Conservation (phyloP, 1,140 invertebrate genomes). For the Harpegnathos saltator region DNA sequence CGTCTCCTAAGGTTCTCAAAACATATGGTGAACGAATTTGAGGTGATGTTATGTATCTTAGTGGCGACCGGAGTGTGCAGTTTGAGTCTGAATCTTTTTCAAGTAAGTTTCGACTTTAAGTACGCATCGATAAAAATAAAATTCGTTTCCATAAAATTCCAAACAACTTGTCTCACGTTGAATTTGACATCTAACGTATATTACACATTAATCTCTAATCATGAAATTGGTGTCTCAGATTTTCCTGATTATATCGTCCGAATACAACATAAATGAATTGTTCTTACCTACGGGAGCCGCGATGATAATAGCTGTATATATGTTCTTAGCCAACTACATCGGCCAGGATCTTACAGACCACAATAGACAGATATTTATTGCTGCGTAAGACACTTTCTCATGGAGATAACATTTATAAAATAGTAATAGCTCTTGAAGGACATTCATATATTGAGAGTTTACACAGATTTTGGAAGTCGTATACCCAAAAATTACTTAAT, state of each 20-base stretch:
- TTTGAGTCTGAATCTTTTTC: not conserved
- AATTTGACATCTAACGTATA: not conserved
- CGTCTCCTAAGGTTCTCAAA: constrained; percentile 1
- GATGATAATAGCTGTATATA: not conserved
- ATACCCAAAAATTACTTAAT: not conserved
- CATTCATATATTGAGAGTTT: too few relatives aligned
- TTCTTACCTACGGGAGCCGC: not conserved
- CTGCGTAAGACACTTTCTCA: not conserved
- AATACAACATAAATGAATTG: not conserved
- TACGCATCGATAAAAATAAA: too few relatives aligned
- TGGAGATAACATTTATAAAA: not conserved
- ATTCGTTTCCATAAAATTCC: too few relatives aligned
- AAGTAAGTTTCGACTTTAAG: constrained; percentile 13
- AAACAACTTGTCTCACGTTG: too few relatives aligned
- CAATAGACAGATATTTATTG: not conserved
- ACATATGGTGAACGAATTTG: not conserved
- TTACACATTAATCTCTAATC: not conserved
- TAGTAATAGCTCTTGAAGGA: too few relatives aligned
- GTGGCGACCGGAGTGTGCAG: not conserved
- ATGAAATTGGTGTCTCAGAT: not conserved
- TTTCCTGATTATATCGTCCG: not conserved
- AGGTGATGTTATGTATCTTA: not conserved
- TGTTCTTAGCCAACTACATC: constrained; percentile 2
- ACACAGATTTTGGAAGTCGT: not conserved
- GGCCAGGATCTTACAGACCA: not conserved